Percentiles rank a stretch among this genome's conserved stretches.
Evolutionary conservation across 2,113 vertebrate genomes (phyloP).

Genomic region (Siniperca knerii): DNA sequence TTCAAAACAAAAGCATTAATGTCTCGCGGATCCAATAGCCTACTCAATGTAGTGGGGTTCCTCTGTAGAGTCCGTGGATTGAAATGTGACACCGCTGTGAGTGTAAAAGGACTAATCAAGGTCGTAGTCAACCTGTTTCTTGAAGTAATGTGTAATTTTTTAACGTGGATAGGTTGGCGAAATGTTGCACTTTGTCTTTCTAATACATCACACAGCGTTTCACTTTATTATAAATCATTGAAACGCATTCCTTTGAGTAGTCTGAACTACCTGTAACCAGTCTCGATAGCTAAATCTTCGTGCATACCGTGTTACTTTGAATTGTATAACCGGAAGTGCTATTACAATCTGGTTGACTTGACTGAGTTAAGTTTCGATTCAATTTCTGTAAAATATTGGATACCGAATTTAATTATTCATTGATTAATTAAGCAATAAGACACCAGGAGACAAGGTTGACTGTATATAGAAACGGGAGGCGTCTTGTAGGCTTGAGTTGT

Average conservation of each 20-base stretch:
- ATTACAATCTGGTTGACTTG: background rate
- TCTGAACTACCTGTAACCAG: too few species aligned
- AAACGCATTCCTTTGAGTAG: background rate
- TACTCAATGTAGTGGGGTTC: background rate
- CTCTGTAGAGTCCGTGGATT: background rate
- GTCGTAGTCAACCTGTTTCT: background rate
- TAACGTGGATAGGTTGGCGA: background rate
- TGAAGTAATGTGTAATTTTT: background rate
- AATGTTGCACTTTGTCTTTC: background rate
- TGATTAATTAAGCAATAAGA: background rate
- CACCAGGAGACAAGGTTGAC: background rate
- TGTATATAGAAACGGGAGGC: background rate
- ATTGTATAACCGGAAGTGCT: background rate
- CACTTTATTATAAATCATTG: background rate
- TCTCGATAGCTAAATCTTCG: background rate
- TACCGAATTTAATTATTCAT: background rate
- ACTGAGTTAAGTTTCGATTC: background rate
- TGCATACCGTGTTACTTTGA: background rate
- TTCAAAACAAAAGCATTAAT: constrained; percentile 48
- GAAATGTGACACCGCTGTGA: background rate
- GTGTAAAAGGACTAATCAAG: background rate
- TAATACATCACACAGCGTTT: background rate
- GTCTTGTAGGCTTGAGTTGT: background rate
- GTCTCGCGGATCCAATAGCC: background rate
- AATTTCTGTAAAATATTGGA: background rate